Base-by-base conservation (phyloP, 2,888 invertebrate species). In the Molanna angustata region DNA sequence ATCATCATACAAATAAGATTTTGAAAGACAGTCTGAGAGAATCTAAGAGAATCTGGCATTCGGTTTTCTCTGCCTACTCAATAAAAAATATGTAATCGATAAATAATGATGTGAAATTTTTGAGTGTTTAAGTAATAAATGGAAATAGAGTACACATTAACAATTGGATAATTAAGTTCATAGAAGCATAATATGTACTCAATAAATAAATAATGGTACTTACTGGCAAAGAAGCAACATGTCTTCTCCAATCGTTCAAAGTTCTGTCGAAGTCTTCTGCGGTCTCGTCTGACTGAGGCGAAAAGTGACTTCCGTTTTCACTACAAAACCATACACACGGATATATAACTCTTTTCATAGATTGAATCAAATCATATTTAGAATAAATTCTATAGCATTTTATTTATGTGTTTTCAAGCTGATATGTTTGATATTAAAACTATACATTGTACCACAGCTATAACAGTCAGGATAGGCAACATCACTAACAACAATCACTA, bases 181-280 rank as follows among this genome's bases (percentile, higher is more conserved):
- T 18, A 1, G 6, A 9, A 40, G 40, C n/a, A 2, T 4, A 39
- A 27, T 27, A 27, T 7, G 6, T 7, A 27, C 6, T 27, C n/a
- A n/a, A 27, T 27, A 27, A 27, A 27, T 6, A 27, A 27, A 27
- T 7, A 40, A 14, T 16, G 9, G 2, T 33, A 47, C 51, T 54
- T 27, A 57, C 57, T 9, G 57, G 53, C 6, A 54, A 27, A 4
- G 53, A 53, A 16, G 50, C 57, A 16, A 57, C 50, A 33, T 57
- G 53, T 47, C 47, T 47, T 14, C 51, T 47, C 57, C 53, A 54
- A 39, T 53, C 50, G 13, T 31, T 50, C 18, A 57, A 48, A 4
- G 57, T 53, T 44, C 53, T 50, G 27, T 45, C 48, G 22, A 47
- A 57, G 40, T 57, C 51, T 43, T 56, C 56, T 27, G 21, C 21